Evolutionary conservation across 2,113 vertebrate genomes (phyloP).

Genomic region (Apodemus speciosus): DNA sequence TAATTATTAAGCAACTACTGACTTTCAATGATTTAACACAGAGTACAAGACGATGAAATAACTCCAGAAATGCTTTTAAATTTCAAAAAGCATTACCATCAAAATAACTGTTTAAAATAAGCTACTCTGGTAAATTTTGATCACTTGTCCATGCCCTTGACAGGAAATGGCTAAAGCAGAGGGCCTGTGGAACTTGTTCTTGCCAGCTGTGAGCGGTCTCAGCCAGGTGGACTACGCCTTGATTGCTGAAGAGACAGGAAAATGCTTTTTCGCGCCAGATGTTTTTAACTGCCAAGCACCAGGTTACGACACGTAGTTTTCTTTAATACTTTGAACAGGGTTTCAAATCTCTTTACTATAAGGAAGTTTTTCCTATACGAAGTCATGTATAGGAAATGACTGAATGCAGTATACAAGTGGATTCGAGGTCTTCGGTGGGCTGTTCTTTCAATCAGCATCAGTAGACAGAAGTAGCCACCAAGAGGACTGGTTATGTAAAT

Average conservation of each 20-base stretch:
- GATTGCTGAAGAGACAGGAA: conserved; percentile 95
- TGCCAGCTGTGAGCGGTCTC: conserved; percentile 91
- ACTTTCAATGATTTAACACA: background rate
- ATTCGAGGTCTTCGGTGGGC: background rate
- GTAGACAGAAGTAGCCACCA: background rate
- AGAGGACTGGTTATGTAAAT: background rate
- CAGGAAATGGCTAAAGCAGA: conserved; percentile 91
- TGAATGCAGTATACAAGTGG: background rate
- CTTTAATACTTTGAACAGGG: background rate
- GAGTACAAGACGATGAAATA: background rate
- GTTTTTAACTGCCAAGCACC: conserved; percentile 97
- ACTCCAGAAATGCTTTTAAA: conserved; percentile 19
- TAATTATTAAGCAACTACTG: background rate
- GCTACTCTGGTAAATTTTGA: conserved; percentile 4
- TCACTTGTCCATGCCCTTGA: conserved; percentile 34
- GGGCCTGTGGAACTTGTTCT: conserved; percentile 96
- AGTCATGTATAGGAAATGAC: too few species aligned
- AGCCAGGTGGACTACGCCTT: conserved; percentile 94
- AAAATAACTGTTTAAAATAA: conserved; percentile 37
- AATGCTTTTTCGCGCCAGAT: conserved; percentile 90
- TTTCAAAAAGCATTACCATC: conserved; percentile 1
- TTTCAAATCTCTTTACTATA: conserved; percentile 48
- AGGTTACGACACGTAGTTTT: conserved; percentile 82
- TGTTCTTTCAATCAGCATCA: background rate
- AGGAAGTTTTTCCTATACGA: conserved; percentile 37